Conservation (phyloP, 2,113 vertebrate species). For the Urocynchramus pylzowi region DNA sequence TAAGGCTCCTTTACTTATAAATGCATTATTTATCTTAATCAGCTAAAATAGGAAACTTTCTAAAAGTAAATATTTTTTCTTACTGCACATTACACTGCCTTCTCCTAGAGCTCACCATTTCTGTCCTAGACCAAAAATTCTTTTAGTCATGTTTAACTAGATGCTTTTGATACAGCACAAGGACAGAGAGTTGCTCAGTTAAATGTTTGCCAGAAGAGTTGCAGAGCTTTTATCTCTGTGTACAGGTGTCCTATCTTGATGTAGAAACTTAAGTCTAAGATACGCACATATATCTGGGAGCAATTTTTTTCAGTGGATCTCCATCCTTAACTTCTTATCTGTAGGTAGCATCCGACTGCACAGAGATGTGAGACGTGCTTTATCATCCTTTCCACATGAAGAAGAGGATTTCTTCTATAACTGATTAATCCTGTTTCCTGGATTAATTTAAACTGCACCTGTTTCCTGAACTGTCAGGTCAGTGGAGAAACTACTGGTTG, state of each 20-base stretch:
- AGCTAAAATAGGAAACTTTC: neutral
- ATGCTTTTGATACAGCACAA: neutral
- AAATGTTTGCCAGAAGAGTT: neutral
- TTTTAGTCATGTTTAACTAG: neutral
- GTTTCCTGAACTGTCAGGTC: neutral
- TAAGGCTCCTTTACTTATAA: neutral
- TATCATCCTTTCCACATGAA: neutral
- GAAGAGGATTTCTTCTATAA: neutral
- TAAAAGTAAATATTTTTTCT: neutral
- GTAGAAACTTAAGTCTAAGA: neutral
- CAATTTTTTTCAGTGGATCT: neutral
- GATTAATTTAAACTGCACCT: no score
- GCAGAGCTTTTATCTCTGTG: neutral
- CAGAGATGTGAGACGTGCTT: neutral
- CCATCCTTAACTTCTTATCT: neutral
- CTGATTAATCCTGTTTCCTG: neutral
- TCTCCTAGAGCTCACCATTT: neutral
- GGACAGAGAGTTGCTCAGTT: neutral
- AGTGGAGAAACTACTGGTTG: neutral
- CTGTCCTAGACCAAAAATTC: neutral
- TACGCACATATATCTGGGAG: neutral
- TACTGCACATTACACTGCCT: neutral
- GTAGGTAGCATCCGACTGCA: neutral
- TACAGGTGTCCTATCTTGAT: neutral
- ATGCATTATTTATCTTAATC: neutral